phyloP scores from a whole-genome alignment of 2,113 vertebrate species.

The Amazona guildingii region DNA sequence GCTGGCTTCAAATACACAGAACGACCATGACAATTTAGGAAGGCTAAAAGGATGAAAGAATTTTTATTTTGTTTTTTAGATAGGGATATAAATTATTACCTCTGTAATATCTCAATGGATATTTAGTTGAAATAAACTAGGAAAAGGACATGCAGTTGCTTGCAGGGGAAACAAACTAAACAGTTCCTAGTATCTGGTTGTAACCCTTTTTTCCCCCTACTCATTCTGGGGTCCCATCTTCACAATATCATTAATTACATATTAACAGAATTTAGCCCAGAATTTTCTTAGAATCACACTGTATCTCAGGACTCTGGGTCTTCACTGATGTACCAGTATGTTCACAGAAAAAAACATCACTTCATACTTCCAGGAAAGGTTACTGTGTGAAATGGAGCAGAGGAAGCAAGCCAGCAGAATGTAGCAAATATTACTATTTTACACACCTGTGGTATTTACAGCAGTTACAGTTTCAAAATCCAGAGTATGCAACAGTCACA shows the following conservation, averaged over 20 bases:
- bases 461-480: not conserved
- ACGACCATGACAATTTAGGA: not conserved
- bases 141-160: not conserved
- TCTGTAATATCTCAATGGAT: not conserved
- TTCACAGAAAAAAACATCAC: not conserved
- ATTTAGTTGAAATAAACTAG: not conserved
- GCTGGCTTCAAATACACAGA: not conserved
- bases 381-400: not conserved
- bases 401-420: not conserved
- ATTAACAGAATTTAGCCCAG: not conserved
- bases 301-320: not conserved
- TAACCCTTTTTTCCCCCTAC: not conserved
- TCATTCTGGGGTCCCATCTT: not conserved
- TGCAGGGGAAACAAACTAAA: not conserved
- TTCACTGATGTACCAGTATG: not conserved
- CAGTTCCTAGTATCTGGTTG: not conserved
- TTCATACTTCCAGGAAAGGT: not conserved
- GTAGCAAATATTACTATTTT: not conserved
- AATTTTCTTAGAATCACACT: not conserved
- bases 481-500: not conserved
- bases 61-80: not conserved
- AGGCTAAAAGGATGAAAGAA: not conserved
- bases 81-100: not conserved
- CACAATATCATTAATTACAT: not conserved
- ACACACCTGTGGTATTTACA: not conserved